Conservation (phyloP, 2,888 invertebrate species). For the Tupiocoris notatus region DNA sequence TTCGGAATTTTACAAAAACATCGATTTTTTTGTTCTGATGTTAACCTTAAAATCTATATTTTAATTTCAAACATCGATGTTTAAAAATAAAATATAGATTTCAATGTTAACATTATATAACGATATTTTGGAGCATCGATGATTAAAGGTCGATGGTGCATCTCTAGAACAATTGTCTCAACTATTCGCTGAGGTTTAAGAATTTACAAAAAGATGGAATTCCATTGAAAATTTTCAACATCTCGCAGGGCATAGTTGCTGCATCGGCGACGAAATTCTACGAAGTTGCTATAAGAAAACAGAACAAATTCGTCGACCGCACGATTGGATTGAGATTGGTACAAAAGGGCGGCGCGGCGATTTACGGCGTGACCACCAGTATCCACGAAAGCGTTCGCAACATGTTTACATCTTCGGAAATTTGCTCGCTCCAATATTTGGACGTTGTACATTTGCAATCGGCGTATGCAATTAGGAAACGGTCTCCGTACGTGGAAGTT, state of each 20-base stretch:
- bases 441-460: slow-evolving; percentile 36
- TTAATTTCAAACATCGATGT: too few species aligned
- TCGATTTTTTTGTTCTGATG: not conserved
- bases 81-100: too few species aligned
- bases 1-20: not conserved
- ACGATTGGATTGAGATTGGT: slow-evolving; percentile 43
- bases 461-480: slow-evolving; percentile 42
- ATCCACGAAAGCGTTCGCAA: slow-evolving; percentile 45
- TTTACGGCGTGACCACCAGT: slow-evolving; percentile 37
- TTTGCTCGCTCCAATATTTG: slow-evolving; percentile 46
- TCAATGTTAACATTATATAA: too few species aligned
- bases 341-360: slow-evolving; percentile 42
- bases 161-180: too few species aligned
- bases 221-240: too few species aligned
- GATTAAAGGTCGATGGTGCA: too few species aligned
- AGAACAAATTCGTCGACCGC: slow-evolving; percentile 43
- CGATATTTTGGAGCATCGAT: too few species aligned
- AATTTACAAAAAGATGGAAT: too few species aligned
- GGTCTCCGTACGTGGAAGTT: slow-evolving; percentile 46
- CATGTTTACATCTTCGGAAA: slow-evolving; percentile 44
- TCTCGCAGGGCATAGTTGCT: slow-evolving; percentile 32
- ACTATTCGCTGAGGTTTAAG: too few species aligned
- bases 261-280: slow-evolving; percentile 36
- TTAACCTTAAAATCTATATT: too few species aligned
- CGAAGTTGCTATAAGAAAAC: slow-evolving; percentile 39